Conservation (phyloP, 2,888 invertebrate species). For the Myopa tessellatipennis region DNA sequence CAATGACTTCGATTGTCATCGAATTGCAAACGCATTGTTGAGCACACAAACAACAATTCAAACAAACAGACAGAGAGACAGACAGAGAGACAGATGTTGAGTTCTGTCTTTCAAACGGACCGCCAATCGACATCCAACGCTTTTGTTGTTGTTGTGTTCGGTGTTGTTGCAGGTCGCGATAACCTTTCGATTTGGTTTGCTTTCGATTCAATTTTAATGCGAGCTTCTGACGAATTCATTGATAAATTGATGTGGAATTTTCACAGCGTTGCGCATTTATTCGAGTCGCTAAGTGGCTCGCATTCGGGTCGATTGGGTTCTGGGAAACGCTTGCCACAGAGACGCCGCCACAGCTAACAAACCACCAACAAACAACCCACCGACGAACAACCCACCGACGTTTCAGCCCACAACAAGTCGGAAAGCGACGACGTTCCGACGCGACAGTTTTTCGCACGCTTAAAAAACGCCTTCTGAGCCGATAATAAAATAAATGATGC, state of each 20-base stretch:
- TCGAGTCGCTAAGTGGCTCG: too few relatives aligned
- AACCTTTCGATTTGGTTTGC: background rate
- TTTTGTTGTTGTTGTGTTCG: background rate
- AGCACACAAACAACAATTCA: background rate
- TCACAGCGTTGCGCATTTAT: too few relatives aligned
- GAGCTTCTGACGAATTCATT: background rate
- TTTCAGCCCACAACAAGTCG: too few relatives aligned
- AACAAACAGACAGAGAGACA: background rate
- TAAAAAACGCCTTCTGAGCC: too few relatives aligned
- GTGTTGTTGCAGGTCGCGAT: background rate
- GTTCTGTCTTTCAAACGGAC: background rate
- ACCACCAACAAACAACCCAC: too few relatives aligned
- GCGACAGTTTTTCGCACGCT: too few relatives aligned
- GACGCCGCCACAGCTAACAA: too few relatives aligned
- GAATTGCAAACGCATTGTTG: background rate
- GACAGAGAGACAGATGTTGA: background rate
- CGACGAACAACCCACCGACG: too few relatives aligned
- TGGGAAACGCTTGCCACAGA: too few relatives aligned
- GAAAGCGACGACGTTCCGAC: too few relatives aligned
- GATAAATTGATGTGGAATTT: background rate
- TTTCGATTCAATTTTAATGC: background rate
- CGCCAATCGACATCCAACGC: background rate
- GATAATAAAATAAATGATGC: too few relatives aligned
- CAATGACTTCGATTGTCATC: background rate
- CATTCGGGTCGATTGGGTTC: too few relatives aligned